These are phyloP conservation scores for Bos javanicus DNA, from an alignment of 2,113 vertebrate species.

Conservation along the genomic window DNA sequence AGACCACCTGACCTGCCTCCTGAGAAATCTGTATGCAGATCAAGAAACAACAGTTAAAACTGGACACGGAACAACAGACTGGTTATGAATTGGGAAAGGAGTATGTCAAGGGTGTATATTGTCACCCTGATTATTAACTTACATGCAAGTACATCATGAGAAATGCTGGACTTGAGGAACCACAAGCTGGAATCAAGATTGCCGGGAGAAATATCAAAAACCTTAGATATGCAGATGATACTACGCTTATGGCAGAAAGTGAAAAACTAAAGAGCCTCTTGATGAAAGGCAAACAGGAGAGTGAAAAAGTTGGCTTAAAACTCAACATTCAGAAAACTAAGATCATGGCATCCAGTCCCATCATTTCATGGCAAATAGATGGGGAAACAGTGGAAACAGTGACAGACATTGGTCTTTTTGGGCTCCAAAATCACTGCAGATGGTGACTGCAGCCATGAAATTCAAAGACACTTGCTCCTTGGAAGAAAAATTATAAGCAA, in stretches of 20 bases:
- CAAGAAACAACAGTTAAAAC: background rate
- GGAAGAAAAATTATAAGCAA: background rate
- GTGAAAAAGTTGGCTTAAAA: background rate
- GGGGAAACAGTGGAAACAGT: background rate
- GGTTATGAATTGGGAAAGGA: background rate
- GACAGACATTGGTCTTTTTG: too few relatives aligned
- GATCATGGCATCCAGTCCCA: background rate
- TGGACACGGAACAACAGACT: background rate
- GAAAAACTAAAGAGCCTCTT: background rate
- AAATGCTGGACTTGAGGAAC: background rate
- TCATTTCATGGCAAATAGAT: background rate
- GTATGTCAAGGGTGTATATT: background rate
- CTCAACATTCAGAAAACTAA: background rate
- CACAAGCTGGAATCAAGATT: background rate
- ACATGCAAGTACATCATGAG: background rate
- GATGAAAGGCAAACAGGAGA: background rate
- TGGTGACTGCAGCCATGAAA: background rate
- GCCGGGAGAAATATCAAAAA: background rate
- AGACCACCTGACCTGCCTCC: background rate
- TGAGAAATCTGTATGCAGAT: background rate
- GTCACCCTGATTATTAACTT: background rate
- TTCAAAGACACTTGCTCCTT: background rate
- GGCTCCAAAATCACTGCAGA: background rate
- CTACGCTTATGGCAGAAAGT: rapidly evolving
- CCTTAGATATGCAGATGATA: background rate